Evolutionary conservation across 2,797 vertebrate species (phyloP).

Genomic region (Labeo calbasu): DNA sequence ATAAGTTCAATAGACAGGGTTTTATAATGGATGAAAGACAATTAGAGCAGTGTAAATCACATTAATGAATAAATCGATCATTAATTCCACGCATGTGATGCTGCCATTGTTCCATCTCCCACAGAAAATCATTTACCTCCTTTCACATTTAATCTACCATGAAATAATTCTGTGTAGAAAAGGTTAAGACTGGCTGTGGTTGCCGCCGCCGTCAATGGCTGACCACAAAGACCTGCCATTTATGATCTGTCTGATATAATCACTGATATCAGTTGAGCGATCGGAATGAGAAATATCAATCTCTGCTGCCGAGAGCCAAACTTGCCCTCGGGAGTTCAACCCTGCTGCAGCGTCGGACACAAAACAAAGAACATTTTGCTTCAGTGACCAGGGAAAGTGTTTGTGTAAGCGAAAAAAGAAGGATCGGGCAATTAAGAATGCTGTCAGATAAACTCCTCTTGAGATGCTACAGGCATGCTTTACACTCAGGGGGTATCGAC

Average conservation of each 20-base stretch:
- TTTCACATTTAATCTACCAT: constrained; percentile 50
- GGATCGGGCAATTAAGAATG: constrained; percentile 58
- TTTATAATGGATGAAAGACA: constrained; percentile 16
- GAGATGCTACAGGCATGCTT: constrained; percentile 68
- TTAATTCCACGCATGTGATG: constrained; percentile 29
- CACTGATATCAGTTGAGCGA: constrained; percentile 36
- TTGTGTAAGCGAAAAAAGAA: constrained; percentile 50
- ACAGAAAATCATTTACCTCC: constrained; percentile 28
- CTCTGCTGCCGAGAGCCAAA: constrained; percentile 22
- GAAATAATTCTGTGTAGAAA: constrained; percentile 37
- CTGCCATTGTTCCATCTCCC: constrained; percentile 22
- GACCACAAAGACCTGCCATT: constrained; percentile 42
- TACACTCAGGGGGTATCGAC: constrained; percentile 64
- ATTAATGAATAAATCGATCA: constrained; percentile 35
- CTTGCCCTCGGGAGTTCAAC: constrained; percentile 38
- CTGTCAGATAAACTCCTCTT: constrained; percentile 66
- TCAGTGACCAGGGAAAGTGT: constrained; percentile 39
- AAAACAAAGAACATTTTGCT: constrained; percentile 48
- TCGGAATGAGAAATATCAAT: constrained; percentile 47
- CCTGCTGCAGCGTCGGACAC: constrained; percentile 52
- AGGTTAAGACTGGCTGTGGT: constrained; percentile 16
- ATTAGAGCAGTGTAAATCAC: background rate
- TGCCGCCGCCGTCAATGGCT: constrained; percentile 1
- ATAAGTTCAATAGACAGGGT: background rate
- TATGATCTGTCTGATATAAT: constrained; percentile 41